phyloP scores from a whole-genome alignment of 2,888 invertebrate species.

The Neoascia interrupta region DNA sequence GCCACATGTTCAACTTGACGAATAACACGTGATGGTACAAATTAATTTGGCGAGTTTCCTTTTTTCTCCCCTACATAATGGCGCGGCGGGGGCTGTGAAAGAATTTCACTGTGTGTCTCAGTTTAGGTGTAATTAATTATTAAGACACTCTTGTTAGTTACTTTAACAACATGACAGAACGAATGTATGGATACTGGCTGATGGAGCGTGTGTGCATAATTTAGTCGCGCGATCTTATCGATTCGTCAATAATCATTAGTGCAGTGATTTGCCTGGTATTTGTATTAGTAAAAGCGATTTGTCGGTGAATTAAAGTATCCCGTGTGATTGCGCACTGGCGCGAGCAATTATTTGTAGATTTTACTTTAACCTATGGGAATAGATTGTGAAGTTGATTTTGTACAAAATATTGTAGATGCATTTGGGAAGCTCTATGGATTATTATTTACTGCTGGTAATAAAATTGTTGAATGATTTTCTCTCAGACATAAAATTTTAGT shows the following conservation, averaged over 20 bases:
- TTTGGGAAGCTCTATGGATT: no score
- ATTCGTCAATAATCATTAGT: slow-evolving; percentile 59
- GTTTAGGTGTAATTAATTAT: slow-evolving; percentile 53
- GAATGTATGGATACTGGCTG: slow-evolving; percentile 28
- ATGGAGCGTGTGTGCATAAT: slow-evolving; percentile 41
- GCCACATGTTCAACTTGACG: slow-evolving; percentile 53
- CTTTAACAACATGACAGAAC: slow-evolving; percentile 63
- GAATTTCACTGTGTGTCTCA: slow-evolving; percentile 36
- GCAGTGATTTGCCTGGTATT: slow-evolving; percentile 43
- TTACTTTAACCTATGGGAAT: no score
- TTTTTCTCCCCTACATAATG: no score
- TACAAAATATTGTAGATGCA: no score
- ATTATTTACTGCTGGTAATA: no score
- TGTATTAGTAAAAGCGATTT: slow-evolving; percentile 10
- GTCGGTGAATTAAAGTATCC: slow-evolving; percentile 28
- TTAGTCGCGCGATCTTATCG: slow-evolving; percentile 51
- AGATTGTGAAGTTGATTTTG: no score
- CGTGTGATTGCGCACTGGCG: slow-evolving; percentile 24
- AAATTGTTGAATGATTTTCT: no score
- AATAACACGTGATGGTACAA: slow-evolving; percentile 54
- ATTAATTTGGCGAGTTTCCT: slow-evolving; percentile 60
- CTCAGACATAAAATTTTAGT: no score
- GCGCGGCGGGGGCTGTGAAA: not conserved
- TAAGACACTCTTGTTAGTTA: slow-evolving; percentile 48
- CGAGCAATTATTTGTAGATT: no score